Evolutionary conservation across 2,888 invertebrate genomes (phyloP).

Genomic region (Sminthurides aquaticus): DNA sequence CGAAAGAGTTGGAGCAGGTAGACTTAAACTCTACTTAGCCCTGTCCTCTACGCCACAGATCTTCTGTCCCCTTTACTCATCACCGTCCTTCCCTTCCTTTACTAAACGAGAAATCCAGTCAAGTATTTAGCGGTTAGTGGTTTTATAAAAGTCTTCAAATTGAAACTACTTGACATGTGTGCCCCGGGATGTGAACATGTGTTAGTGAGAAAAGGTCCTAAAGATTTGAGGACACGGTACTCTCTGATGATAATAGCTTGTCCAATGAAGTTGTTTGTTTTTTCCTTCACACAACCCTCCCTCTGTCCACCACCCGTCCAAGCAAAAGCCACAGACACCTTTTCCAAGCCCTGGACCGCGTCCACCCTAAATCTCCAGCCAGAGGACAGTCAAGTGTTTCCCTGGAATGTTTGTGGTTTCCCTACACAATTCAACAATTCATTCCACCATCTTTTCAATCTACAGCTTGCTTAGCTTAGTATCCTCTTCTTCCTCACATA

Average conservation of each 20-base stretch:
- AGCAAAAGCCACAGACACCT: not conserved
- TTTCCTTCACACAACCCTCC: constrained; percentile 7
- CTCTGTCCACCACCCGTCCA: not conserved
- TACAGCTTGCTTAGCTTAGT: too few relatives aligned
- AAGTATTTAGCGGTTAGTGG: constrained; percentile 14
- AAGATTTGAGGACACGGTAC: not conserved
- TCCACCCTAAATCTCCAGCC: too few relatives aligned
- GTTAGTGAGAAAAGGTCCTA: not conserved
- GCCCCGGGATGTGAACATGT: not conserved
- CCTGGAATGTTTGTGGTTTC: constrained; percentile 15
- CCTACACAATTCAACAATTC: too few relatives aligned
- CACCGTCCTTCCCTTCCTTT: not conserved
- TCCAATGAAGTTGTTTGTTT: constrained; percentile 24
- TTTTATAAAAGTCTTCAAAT: too few relatives aligned
- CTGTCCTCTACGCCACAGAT: too few relatives aligned
- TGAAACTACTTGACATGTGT: not conserved
- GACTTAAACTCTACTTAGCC: too few relatives aligned
- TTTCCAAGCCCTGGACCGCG: too few relatives aligned
- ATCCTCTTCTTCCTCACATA: too few relatives aligned
- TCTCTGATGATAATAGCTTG: constrained; percentile 16
- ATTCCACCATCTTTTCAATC: too few relatives aligned
- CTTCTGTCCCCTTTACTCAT: not conserved
- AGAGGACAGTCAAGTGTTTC: too few relatives aligned
- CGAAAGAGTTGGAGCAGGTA: too few relatives aligned
- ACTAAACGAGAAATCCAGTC: constrained; percentile 16